These are phyloP conservation scores for Galeopterus variegatus DNA, from an alignment of 2,113 vertebrate species.

Conservation along the genomic window DNA sequence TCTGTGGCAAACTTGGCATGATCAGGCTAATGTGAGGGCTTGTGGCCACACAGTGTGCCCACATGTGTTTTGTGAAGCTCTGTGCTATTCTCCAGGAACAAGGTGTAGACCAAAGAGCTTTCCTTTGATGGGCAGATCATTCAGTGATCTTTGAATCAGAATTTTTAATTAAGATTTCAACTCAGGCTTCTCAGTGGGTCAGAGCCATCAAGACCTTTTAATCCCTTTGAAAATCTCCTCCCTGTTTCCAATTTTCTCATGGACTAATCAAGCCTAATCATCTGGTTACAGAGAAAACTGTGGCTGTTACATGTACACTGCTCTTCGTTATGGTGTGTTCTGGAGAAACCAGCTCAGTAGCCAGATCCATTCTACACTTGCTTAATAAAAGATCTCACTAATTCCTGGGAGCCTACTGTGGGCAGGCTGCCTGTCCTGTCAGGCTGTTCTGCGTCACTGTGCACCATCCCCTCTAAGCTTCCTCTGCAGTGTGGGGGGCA, in stretches of 20 bases:
- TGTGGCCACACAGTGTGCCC: background rate
- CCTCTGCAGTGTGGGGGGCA: no score
- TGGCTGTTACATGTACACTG: background rate
- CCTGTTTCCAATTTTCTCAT: background rate
- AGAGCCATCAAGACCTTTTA: background rate
- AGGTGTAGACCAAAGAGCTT: background rate
- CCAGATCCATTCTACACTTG: background rate
- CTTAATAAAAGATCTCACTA: background rate
- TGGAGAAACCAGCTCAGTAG: background rate
- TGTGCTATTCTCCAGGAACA: background rate
- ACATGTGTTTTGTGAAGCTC: background rate
- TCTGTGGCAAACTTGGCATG: conserved; percentile 46
- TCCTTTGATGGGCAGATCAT: background rate
- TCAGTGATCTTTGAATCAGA: background rate
- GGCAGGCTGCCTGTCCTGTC: background rate
- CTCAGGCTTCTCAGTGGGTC: background rate
- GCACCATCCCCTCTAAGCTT: background rate
- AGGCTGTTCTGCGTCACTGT: background rate
- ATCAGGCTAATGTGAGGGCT: background rate
- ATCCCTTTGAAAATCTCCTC: conserved; percentile 6
- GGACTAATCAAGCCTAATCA: background rate
- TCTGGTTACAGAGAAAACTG: background rate
- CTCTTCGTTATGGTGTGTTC: background rate
- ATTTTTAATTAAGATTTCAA: background rate
- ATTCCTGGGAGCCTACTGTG: background rate